Evolutionary conservation across 2,888 invertebrate genomes (phyloP), one percentile per base, ranked within the genome.

Genomic region (Strigamia maritima): DNA sequence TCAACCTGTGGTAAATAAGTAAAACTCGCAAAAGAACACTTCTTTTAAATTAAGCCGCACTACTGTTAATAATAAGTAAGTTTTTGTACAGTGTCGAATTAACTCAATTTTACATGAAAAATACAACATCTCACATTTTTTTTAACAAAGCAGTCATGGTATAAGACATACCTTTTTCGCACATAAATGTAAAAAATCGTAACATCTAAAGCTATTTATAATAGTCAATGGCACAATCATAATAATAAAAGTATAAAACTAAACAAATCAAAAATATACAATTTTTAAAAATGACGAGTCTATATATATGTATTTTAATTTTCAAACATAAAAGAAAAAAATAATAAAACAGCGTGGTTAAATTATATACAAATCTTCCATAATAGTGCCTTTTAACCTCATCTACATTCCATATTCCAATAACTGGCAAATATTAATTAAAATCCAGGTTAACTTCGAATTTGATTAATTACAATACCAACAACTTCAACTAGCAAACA

Each of bases 21-120:
- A 49, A 49, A 3, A 49, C 16, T 2, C 49, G n/a, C 19, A 16
- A n/a, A 49, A n/a, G 49, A 49, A 49, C 49, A 49, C 44, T 49
- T 49, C 49, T 49, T 49, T 49, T 49, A 31, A 31, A 31, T 31
- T 31, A 49, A 49, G 49, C 49, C 19, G 19, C 2, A 49, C 49
- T 49, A 49, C 49, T 49, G 19, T 16, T 49, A 49, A 40, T 40
- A 16, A 49, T 14, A 31, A 7, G 2, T 31, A 31, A 7, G 31
- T 31, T 49, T 26, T 65, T 65, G 65, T 28, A 65, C 24, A 28
- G 16, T 65, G 65, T 65, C 28, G 26, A 24, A 65, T 26, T 65
- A 65, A 65, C 65, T 26, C 28, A 65, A 26, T 65, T 26, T 16
- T 65, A 65, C 65, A 65, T 65, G 65, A 65, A 65, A 65, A 65